phyloP scores from a whole-genome alignment of 2,888 invertebrate species.

The Eupithecia centaureata region DNA sequence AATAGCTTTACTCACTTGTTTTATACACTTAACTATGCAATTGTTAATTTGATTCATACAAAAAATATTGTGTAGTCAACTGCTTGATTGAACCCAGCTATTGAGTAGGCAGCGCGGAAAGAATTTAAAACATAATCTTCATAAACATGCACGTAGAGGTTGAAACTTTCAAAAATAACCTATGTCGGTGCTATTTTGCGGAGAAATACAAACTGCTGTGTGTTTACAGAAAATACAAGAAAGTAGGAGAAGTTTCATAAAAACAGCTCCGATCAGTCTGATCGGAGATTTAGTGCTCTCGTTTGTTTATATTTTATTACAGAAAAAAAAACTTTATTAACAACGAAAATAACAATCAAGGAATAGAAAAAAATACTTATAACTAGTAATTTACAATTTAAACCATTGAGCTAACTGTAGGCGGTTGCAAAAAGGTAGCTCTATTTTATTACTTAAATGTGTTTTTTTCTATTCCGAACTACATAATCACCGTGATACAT shows the following conservation, averaged over 20 bases:
- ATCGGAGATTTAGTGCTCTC: not conserved
- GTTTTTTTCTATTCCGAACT: no score
- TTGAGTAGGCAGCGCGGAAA: slow-evolving; percentile 9
- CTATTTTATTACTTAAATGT: no score
- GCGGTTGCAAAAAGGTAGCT: no score
- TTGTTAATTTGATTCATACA: slow-evolving; percentile 1
- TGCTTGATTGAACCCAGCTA: slow-evolving; percentile 22
- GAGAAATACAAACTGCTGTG: not conserved
- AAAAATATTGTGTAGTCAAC: slow-evolving; percentile 14
- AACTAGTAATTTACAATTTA: no score
- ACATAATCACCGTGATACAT: no score
- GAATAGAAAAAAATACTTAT: no score
- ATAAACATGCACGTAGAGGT: slow-evolving; percentile 2
- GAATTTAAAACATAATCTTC: slow-evolving; percentile 11
- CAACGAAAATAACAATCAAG: no score
- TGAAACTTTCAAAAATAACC: not conserved
- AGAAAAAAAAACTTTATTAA: no score
- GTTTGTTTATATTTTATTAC: no score
- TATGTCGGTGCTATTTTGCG: not conserved
- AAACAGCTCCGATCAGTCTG: not conserved
- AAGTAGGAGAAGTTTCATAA: not conserved
- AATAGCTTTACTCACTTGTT: not conserved
- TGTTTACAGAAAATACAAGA: not conserved
- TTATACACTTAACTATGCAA: not conserved
- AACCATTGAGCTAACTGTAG: no score